Conservation (phyloP, 23 tunicate genomes). For the Aplidium turbinatum region DNA sequence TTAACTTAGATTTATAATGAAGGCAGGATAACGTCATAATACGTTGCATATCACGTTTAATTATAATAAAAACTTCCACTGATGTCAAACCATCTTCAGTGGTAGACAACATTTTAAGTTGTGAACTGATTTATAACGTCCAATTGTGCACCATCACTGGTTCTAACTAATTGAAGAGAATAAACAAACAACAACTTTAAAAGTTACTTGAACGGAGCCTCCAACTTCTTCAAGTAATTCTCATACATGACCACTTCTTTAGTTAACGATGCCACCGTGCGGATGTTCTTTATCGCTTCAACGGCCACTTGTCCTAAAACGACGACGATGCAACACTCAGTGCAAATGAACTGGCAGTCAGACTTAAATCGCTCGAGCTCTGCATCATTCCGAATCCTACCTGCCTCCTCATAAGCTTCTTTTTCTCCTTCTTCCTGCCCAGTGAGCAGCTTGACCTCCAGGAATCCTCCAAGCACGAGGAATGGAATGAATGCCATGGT, state of each 20-base stretch:
- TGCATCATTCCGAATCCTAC: too few species aligned
- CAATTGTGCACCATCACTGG: too few species aligned
- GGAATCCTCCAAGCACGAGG: constrained; percentile 72
- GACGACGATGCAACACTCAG: neutral
- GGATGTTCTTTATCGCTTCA: constrained; percentile 32
- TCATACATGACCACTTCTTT: constrained; percentile 19
- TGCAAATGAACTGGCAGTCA: too few species aligned
- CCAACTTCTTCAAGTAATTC: neutral
- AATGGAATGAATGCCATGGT: constrained; percentile 86
- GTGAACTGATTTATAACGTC: too few species aligned
- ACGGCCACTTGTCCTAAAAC: constrained; percentile 25
- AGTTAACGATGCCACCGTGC: constrained; percentile 37
- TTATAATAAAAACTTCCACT: too few species aligned
- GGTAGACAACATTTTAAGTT: too few species aligned
- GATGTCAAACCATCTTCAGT: too few species aligned
- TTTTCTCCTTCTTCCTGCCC: constrained; percentile 80
- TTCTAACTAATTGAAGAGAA: too few species aligned
- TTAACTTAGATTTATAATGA: too few species aligned
- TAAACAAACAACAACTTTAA: neutral
- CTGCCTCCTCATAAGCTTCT: constrained; percentile 64
- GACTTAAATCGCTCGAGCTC: too few species aligned
- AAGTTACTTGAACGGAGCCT: constrained; percentile 13
- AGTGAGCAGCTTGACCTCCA: constrained; percentile 68
- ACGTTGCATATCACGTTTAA: too few species aligned
- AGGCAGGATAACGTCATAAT: too few species aligned